Conservation (phyloP, 2,888 invertebrate genomes). For the Andrena minutula region DNA sequence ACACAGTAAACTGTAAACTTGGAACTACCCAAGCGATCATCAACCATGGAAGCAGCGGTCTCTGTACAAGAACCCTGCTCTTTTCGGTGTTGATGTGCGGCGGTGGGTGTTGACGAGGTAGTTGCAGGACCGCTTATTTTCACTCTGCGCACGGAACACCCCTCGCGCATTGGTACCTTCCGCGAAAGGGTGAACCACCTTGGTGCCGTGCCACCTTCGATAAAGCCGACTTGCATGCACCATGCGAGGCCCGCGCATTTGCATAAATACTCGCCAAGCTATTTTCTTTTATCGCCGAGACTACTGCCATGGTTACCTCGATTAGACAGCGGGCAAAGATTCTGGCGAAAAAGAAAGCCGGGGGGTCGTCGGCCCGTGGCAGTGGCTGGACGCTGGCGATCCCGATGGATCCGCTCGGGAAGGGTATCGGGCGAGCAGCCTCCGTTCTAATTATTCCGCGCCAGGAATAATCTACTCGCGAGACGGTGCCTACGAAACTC, state of each 20-base stretch:
- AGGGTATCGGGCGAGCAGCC: neutral
- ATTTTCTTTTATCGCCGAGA: constrained; percentile 64
- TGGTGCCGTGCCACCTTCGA: constrained; percentile 57
- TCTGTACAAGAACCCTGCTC: no score
- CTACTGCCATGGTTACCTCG: constrained; percentile 23
- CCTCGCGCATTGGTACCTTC: constrained; percentile 70
- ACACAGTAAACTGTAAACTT: neutral
- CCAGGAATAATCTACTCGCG: neutral
- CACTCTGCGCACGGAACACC: constrained; percentile 55
- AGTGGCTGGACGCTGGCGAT: neutral
- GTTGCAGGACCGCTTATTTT: constrained; percentile 41
- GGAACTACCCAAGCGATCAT: no score
- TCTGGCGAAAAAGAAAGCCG: constrained; percentile 15
- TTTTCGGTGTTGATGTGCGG: no score
- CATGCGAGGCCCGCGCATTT: constrained; percentile 59
- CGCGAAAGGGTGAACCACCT: constrained; percentile 75
- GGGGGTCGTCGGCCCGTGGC: constrained; percentile 26
- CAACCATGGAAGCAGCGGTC: no score
- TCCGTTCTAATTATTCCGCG: neutral
- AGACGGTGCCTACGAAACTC: neutral
- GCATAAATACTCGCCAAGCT: constrained; percentile 65
- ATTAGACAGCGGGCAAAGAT: constrained; percentile 24
- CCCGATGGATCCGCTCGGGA: neutral
- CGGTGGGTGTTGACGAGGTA: neutral
- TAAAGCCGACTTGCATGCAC: constrained; percentile 62